Evolutionary conservation across 2,888 invertebrate genomes (phyloP).

Genomic region (Anodontia alba): DNA sequence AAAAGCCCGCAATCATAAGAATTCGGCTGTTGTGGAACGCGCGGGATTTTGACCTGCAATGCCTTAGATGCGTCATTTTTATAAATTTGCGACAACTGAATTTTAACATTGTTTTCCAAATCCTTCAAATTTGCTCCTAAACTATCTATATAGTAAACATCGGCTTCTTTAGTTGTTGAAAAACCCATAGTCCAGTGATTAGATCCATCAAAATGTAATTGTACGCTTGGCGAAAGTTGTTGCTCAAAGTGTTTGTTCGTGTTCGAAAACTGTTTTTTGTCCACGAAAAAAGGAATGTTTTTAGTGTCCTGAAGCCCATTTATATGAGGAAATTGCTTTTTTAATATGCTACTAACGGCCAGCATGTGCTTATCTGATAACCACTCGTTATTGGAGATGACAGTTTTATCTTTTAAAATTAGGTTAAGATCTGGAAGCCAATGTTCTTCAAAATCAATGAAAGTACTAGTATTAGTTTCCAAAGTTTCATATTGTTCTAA

Average conservation of each 20-base stretch:
- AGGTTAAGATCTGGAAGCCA: constrained; percentile 9
- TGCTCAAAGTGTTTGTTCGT: neutral
- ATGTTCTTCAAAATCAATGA: neutral
- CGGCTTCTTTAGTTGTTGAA: neutral
- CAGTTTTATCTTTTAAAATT: neutral
- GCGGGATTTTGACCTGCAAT: neutral
- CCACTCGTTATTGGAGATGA: constrained; percentile 16
- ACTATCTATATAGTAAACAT: constrained; percentile 12
- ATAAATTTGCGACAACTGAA: constrained; percentile 6
- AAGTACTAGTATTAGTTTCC: neutral
- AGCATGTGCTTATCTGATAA: constrained; percentile 10
- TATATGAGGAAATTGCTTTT: neutral
- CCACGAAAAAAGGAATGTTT: constrained; percentile 4
- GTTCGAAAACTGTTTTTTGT: neutral
- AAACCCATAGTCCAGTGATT: constrained; percentile 14
- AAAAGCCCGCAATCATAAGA: constrained; percentile 17
- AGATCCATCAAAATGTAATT: constrained; percentile 13
- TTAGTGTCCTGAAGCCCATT: constrained; percentile 15
- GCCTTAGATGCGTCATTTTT: neutral
- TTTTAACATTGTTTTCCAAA: constrained; percentile 5
- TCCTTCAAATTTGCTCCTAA: neutral
- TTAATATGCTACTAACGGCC: neutral
- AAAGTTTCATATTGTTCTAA: neutral
- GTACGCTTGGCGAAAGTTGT: constrained; percentile 4
- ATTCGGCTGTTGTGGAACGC: constrained; percentile 15